Base-by-base conservation (phyloP, 2,888 invertebrate genomes). In the Stictocephala bisonia region DNA sequence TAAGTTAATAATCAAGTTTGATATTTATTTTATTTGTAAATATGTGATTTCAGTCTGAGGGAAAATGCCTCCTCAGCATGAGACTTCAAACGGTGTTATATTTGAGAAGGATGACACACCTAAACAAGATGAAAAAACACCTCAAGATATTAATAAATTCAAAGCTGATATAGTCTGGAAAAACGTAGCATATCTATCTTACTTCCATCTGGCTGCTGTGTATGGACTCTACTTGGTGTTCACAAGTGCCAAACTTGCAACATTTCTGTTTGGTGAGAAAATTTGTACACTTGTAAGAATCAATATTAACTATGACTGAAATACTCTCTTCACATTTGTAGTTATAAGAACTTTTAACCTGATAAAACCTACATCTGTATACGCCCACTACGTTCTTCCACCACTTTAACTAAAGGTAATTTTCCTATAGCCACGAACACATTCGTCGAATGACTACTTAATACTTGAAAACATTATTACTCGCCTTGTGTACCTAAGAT, bases 171-270 rank as follows among this genome's bases (percentile, higher is more conserved):
- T 92, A 51, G 95, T 95, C 6, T 95, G 95, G 95, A 88, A 92
- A 78, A 95, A 95, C 82, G 92, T 95, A 56, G 84, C 90, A n/a
- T 86, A 92, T 1, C 94, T 95, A 81, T 85, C 86, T 7, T 92
- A 91, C 81, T 87, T 95, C 76, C 95, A 95, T 82, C 35, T 90
- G 60, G 91, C 90, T 2, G 92, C 93, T 0, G 68, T 94, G 0
- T 94, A 93, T 81, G 95, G 95, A 66, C 82, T 90, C 3, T 94
- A 90, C 83, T 86, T 93, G 18, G 86, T 90, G 81, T 83, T 94
- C 29, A 89, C 91, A 68, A 90, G 91, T 2, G 93, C 94, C 24
- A 92, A 90, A 86, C 86, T 91, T 84, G 85, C 85, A 77, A 95
- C 95, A 9, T 85, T 88, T 72, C 79, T 90, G 76, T 90, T 90